Percentiles rank a stretch among this genome's conserved stretches.
Evolutionary conservation across 1,140 invertebrate species (phyloP).

Genomic region (Plectrocnemia conspersa): DNA sequence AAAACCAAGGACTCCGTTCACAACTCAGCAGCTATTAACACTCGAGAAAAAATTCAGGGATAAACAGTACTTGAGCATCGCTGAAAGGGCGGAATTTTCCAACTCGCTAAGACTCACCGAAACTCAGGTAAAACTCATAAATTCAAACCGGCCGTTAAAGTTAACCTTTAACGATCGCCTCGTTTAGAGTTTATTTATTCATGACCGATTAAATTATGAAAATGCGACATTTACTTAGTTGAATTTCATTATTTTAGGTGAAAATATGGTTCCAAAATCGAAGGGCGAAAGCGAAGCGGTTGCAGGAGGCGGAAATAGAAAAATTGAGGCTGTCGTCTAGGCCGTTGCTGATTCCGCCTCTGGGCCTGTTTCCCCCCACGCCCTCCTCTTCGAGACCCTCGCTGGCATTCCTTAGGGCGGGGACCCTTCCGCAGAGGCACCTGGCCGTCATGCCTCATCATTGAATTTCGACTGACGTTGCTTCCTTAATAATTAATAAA

Average conservation of each 20-base stretch:
- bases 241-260: constrained; percentile 52
- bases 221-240: not conserved
- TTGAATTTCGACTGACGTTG: not conserved
- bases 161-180: not conserved
- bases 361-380: constrained; percentile 39
- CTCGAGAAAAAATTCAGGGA: constrained; percentile 94
- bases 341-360: constrained; percentile 45
- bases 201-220: not conserved
- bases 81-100: constrained; percentile 93
- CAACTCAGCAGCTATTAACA: constrained; percentile 88
- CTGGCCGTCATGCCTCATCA: constrained; percentile 14
- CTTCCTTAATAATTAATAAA: too few species aligned
- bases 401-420: not conserved
- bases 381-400: not conserved
- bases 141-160: not conserved
- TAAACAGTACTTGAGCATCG: constrained; percentile 94
- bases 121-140: constrained; percentile 76
- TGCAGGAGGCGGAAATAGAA: constrained; percentile 91
- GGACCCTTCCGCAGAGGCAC: not conserved
- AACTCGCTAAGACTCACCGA: constrained; percentile 91
- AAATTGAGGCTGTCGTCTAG: constrained; percentile 53
- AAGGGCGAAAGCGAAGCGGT: constrained; percentile 86
- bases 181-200: not conserved
- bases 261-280: constrained; percentile 99
- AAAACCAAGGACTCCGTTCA: constrained; percentile 95